These are phyloP conservation scores for Myotis lucifugus DNA, from an alignment of 2,113 vertebrate genomes.

Conservation along the genomic window DNA sequence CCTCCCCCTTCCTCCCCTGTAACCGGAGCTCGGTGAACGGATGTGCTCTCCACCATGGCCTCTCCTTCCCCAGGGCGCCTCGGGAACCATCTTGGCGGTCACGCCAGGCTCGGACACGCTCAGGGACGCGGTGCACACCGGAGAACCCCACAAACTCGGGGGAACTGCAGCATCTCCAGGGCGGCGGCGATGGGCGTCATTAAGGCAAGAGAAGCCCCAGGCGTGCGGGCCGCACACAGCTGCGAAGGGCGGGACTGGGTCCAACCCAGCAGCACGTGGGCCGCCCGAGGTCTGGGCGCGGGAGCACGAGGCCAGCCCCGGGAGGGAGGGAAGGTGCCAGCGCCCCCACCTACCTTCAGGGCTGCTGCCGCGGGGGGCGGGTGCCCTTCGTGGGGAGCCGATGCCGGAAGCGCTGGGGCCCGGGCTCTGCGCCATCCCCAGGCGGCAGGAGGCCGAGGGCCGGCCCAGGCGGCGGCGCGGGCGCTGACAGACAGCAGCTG, in stretches of 20 bases:
- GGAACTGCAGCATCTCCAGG: accelerated
- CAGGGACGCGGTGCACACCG: not conserved
- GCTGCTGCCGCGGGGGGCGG: not conserved
- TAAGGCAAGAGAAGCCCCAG: accelerated
- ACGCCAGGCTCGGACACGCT: accelerated
- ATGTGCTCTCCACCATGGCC: accelerated
- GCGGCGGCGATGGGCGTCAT: not conserved
- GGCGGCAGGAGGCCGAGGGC: accelerated
- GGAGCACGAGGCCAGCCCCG: accelerated
- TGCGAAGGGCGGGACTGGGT: accelerated
- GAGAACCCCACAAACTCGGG: accelerated
- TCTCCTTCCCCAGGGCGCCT: not conserved
- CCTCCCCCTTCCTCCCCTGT: not conserved
- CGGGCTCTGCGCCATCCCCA: not conserved
- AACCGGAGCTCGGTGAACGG: not conserved
- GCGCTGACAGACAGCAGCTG: not conserved
- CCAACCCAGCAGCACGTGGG: too few relatives aligned
- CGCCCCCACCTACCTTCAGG: not conserved
- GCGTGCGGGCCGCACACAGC: accelerated
- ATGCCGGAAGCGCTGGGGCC: accelerated
- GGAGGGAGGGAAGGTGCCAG: accelerated
- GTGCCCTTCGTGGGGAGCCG: not conserved
- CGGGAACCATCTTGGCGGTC: not conserved
- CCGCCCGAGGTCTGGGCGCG: accelerated
- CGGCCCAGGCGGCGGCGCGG: not conserved